Evolutionary conservation across 2,113 vertebrate genomes (phyloP), one percentile per base, ranked within the genome.

Genomic region (Naja naja): DNA sequence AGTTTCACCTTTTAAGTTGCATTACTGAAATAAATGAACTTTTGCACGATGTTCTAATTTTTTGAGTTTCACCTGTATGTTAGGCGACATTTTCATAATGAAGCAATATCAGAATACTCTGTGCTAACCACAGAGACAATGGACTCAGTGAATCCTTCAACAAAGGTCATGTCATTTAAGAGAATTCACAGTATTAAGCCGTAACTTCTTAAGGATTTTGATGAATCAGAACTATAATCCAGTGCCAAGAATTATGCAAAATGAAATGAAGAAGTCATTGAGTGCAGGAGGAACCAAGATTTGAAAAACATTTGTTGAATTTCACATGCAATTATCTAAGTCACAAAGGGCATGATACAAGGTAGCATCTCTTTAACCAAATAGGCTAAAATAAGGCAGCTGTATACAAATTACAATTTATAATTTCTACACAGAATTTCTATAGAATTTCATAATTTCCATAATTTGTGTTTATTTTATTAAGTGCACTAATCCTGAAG

Each of bases 271-370:
- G 58, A 94, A 96, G 87, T 94, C 27, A 85, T 94, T 94, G 95
- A 55, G 49, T 91, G 89, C 49, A 92, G 5, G 90, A 91, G 0
- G 1, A 49, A 14, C 3, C 92, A 92, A 49, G 89, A 88, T 95
- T 94, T 94, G 85, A 92, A 95, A 95, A 96, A 95, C 45, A 91
- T 93, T 20, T 91, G 55, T 87, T 93, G 93, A 60, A 69, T 25
- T 47, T 39, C 12, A 20, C 87, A 54, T 18, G 16, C 14, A 93
- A 91, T 95, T 92, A 92, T n/a, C 39, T 43, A 85, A 90, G 58
- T 64, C 27, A 64, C 4, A n/a, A 30, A 69, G 11, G 27, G 14
- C 60, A 69, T 69, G 27, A n/a, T 69, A 69, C n/a, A 69, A 69
- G 30, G 4, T 69, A 69, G 4, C 60, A 30, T 30, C 27, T 64